Conservation (phyloP, 2,888 invertebrate species). For the Acanthacorydalis orientalis region DNA sequence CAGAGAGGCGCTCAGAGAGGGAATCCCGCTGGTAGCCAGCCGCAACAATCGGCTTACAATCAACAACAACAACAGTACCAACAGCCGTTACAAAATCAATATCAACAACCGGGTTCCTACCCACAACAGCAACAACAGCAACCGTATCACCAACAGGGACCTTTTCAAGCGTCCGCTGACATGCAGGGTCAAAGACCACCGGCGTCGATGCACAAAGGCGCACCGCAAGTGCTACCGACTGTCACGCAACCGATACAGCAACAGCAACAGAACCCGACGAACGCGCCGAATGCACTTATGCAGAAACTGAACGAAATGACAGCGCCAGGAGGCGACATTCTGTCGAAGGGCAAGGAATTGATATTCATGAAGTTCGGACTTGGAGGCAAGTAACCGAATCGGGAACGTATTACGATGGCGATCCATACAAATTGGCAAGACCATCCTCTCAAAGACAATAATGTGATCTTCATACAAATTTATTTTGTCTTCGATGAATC, state of each 20-base stretch:
- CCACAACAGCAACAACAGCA: conserved; percentile 20
- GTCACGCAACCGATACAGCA: conserved; percentile 26
- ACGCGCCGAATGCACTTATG: conserved; percentile 58
- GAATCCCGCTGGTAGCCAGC: conserved; percentile 14
- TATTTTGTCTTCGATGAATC: too few species aligned
- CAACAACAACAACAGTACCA: conserved; percentile 14
- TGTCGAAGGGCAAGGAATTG: conserved; percentile 85
- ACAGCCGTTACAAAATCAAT: conserved; percentile 18
- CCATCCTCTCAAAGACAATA: conserved; percentile 4
- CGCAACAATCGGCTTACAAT: conserved; percentile 14
- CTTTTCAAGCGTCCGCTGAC: conserved; percentile 8
- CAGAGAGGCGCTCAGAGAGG: conserved; percentile 24
- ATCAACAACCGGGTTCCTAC: conserved; percentile 18
- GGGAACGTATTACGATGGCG: background rate
- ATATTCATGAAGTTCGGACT: conserved; percentile 90
- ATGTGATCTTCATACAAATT: conserved; percentile 2
- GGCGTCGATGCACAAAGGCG: conserved; percentile 25
- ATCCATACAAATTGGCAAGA: background rate
- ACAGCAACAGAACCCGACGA: conserved; percentile 25
- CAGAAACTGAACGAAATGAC: conserved; percentile 81
- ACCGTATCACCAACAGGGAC: conserved; percentile 11
- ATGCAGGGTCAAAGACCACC: conserved; percentile 14
- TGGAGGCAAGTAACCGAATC: conserved; percentile 43
- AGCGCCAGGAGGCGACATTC: conserved; percentile 74
- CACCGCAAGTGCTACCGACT: conserved; percentile 31